A percentile compares a stretch with the other conserved stretches of the same genome.
Conservation (phyloP, 2,113 vertebrate genomes). For the Dipodomys spectabilis region DNA sequence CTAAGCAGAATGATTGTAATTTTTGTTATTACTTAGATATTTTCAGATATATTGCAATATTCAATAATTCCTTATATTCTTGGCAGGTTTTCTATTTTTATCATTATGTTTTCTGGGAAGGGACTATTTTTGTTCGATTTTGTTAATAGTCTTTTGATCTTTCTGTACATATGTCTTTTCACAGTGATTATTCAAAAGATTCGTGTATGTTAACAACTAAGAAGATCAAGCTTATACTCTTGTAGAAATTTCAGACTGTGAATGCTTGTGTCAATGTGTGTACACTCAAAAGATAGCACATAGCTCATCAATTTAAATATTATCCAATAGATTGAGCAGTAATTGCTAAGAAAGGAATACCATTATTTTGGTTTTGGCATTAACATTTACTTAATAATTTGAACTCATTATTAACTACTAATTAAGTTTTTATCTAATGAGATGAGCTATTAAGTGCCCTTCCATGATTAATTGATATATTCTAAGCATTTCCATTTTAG, state of each 20-base stretch:
- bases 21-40: not conserved
- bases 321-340: not conserved
- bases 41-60: not conserved
- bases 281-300: not conserved
- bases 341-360: not conserved
- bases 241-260: not conserved
- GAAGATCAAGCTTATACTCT: not conserved
- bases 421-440: constrained; percentile 40
- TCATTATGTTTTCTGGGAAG: not conserved
- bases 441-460: constrained; percentile 30
- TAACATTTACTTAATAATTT: constrained; percentile 48
- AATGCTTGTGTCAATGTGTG: not conserved
- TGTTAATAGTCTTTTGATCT: not conserved
- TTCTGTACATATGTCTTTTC: not conserved
- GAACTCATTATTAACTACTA: constrained; percentile 33
- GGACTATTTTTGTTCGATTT: not conserved
- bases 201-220: not conserved
- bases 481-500: constrained; percentile 55
- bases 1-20: not conserved
- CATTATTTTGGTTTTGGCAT: not conserved
- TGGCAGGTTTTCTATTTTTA: not conserved
- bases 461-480: constrained; percentile 37
- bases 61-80: not conserved
- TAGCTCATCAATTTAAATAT: constrained; percentile 19
- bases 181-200: not conserved